Conservation (phyloP, 2,888 invertebrate species). For the Tipula lateralis region DNA sequence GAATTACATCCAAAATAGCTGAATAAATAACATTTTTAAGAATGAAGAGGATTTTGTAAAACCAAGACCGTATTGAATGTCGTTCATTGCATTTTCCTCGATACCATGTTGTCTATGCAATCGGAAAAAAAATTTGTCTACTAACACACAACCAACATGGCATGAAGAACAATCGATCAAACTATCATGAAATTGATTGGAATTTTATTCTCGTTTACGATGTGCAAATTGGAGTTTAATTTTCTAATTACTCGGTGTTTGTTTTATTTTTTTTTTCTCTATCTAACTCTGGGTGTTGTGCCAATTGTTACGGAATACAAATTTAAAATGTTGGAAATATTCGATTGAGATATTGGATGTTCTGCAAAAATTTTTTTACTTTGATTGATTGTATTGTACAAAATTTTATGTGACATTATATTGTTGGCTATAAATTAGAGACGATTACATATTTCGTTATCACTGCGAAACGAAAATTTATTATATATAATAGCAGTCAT, state of each 20-base stretch:
- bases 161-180: not conserved
- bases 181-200: not conserved
- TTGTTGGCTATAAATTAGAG: no score
- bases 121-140: not conserved
- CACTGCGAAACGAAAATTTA: no score
- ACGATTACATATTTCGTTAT: no score
- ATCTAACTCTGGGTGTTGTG: no score
- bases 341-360: no score
- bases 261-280: not conserved
- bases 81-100: not conserved
- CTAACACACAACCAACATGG: not conserved
- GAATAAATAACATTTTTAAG: not conserved
- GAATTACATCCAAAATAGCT: not conserved
- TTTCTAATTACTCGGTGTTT: not conserved
- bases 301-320: no score
- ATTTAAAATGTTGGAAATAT: no score
- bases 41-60: not conserved
- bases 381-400: no score
- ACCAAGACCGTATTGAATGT: not conserved
- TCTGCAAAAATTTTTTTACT: no score
- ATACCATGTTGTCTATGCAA: not conserved
- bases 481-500: no score
- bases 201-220: not conserved
- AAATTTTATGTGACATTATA: no score
- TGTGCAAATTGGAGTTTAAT: not conserved